Evolutionary conservation across 1,140 invertebrate genomes (phyloP), one percentile per base, ranked within the genome.

Genomic region (Berghia stephanieae): DNA sequence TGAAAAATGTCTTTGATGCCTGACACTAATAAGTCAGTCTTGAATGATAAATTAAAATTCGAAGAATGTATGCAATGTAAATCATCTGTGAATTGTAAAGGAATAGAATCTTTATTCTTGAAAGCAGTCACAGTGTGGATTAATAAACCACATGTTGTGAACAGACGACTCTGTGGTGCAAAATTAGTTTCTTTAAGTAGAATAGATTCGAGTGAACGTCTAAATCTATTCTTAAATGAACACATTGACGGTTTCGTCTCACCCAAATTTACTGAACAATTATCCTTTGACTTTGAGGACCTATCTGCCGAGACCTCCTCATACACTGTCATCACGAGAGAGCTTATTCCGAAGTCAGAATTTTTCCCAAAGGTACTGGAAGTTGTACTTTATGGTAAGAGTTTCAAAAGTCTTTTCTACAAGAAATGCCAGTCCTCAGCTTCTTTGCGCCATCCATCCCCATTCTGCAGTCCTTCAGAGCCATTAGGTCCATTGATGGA

Each of bases 81-180:
- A n/a, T n/a, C 18, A 34, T 24, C 6, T 76, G 74, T 43, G 18
- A 76, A 76, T 3, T 67, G 31, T 10, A 71, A 72, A 42, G 76
- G 76, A 1, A 44, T 16, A 0, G 8, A 73, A 49, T 0, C 68
- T 13, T 36, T 80, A 13, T 87, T 89, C 81, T 77, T 83, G 44
- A 79, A 83, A 57, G 82, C 87, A 13, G n/a, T 89, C 2, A 79
- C 83, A 8, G 82, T 91, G 13, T 90, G 86, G 84, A 83, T 90
- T 36, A 86, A 89, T 75, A 89, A 89, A 81, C 90, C 90, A 6
- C 89, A 91, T 75, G 85, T 90, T 38, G 80, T 89, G 1, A 91
- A 91, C 81, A 81, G 85, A 77, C 80, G 86, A 42, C 68, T 90
- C 21, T 85, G 85, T 79, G 88, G 89, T 10, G 78, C 86, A 10